Evolutionary conservation across 2,888 invertebrate genomes (phyloP).

Genomic region (Morinoia aosen): DNA sequence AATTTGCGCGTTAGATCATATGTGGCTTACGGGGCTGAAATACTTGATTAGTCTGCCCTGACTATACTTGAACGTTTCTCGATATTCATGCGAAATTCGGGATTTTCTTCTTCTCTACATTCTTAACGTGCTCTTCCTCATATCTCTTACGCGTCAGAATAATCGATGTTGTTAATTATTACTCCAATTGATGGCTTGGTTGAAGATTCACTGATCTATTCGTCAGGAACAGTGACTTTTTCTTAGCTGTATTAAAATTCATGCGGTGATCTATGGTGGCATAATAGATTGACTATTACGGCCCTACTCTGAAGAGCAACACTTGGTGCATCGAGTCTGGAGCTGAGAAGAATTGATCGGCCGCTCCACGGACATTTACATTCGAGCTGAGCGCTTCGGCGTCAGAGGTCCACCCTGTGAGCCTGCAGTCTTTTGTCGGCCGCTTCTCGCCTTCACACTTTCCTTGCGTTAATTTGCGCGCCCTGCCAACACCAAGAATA

Average conservation of each 20-base stretch:
- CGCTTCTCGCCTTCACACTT: background rate
- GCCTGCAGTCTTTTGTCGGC: background rate
- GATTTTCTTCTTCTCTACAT: background rate
- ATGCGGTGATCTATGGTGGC: background rate
- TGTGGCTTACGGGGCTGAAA: background rate
- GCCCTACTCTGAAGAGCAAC: background rate
- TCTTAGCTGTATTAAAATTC: background rate
- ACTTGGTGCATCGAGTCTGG: background rate
- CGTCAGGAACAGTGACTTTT: background rate
- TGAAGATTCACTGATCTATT: too few species aligned
- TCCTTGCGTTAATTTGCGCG: background rate
- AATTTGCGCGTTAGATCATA: background rate
- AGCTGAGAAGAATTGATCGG: slow-evolving; percentile 18
- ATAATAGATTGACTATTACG: background rate
- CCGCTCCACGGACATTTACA: background rate
- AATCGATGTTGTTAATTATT: too few species aligned
- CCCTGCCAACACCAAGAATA: background rate
- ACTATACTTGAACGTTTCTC: background rate
- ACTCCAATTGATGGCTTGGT: too few species aligned
- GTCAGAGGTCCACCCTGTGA: slow-evolving; percentile 22
- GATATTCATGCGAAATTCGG: background rate
- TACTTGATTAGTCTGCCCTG: background rate
- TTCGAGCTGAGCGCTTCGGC: background rate
- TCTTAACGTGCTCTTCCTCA: too few species aligned
- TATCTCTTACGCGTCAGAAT: too few species aligned